phyloP scores from a whole-genome alignment of 2,888 invertebrate species.

The Epistrophe grossulariae region DNA sequence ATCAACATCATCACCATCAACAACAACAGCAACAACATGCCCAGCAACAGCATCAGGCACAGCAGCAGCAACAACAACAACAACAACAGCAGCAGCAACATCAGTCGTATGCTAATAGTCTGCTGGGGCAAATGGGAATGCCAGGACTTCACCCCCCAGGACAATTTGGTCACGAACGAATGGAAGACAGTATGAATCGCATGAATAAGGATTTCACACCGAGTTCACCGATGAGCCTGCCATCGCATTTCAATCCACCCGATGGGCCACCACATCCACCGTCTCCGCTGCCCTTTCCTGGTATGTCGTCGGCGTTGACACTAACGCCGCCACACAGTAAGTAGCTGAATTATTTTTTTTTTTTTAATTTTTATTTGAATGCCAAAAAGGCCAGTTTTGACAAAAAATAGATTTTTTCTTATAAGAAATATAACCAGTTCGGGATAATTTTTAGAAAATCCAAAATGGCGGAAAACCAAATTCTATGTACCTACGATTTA shows the following conservation, averaged over 20 bases:
- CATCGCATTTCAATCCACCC: slow-evolving; percentile 83
- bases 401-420: no score
- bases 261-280: slow-evolving; percentile 85
- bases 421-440: no score
- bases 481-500: no score
- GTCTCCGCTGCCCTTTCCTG: slow-evolving; percentile 89
- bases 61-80: slow-evolving; percentile 67
- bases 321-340: slow-evolving; percentile 93
- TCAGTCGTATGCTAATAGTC: slow-evolving; percentile 81
- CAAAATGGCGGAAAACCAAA: no score
- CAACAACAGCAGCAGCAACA: slow-evolving; percentile 79
- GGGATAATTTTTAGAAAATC: no score
- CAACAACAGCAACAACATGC: slow-evolving; percentile 71
- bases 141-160: slow-evolving; percentile 77
- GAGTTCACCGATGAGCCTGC: slow-evolving; percentile 83
- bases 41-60: slow-evolving; percentile 76
- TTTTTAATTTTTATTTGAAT: neutral
- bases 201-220: slow-evolving; percentile 83
- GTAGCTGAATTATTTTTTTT: slow-evolving; percentile 80
- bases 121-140: slow-evolving; percentile 82
- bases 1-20: slow-evolving; percentile 68
- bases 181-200: slow-evolving; percentile 83
- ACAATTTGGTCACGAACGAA: slow-evolving; percentile 82
- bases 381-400: neutral
- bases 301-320: slow-evolving; percentile 90